These are phyloP conservation scores for Gambusia affinis DNA, from an alignment of 2,113 vertebrate species.

Conservation along the genomic window DNA sequence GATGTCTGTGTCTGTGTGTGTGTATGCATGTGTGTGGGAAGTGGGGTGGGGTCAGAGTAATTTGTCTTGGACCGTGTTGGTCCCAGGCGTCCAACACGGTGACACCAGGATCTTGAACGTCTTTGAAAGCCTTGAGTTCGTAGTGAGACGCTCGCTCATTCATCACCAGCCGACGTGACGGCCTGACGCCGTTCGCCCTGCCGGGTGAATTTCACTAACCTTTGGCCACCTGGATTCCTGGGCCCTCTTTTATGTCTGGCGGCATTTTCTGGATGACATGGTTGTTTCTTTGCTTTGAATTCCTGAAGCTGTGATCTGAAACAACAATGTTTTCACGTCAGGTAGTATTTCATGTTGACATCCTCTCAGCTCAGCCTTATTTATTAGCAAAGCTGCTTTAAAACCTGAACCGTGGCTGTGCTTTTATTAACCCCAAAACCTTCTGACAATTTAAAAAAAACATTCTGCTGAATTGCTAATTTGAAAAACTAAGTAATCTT, in stretches of 20 bases:
- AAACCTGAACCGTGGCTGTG: background rate
- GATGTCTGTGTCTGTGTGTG: no score
- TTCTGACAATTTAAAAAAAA: background rate
- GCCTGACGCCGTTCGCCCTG: constrained; percentile 11
- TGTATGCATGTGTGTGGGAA: no score
- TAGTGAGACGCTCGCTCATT: constrained; percentile 45
- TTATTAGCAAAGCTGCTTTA: background rate
- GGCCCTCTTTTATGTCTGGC: constrained; percentile 14
- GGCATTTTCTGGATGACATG: constrained; percentile 26
- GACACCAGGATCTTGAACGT: constrained; percentile 26
- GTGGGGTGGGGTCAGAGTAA: background rate
- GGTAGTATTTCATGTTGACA: constrained; percentile 30
- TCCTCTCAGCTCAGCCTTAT: background rate
- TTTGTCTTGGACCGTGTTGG: constrained; percentile 45
- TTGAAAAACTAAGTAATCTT: background rate
- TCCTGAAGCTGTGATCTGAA: constrained; percentile 43
- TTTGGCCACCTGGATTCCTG: constrained; percentile 43
- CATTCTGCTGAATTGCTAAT: background rate
- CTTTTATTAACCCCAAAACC: background rate
- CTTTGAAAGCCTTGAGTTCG: constrained; percentile 27
- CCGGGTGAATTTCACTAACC: constrained; percentile 28
- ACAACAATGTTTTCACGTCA: constrained; percentile 58
- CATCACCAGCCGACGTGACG: constrained; percentile 54
- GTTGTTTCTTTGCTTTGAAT: background rate
- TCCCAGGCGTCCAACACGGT: constrained; percentile 10